A percentile compares a stretch with the other conserved stretches of the same genome.
phyloP scores from a whole-genome alignment of 1,140 invertebrate species.

The Metaphire vulgaris region DNA sequence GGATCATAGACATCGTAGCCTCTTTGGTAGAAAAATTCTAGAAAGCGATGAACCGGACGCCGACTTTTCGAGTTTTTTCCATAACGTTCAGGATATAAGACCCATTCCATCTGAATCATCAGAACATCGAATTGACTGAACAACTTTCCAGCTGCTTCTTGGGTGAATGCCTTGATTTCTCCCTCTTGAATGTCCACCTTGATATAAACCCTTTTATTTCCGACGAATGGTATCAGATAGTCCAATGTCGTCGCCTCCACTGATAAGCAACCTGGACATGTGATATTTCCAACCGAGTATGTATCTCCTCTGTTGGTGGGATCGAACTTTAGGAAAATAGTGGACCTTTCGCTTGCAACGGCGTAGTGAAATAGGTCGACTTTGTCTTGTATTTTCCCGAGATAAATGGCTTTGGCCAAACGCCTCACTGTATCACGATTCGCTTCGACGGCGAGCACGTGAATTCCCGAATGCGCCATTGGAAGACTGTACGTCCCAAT shows the following conservation, averaged over 20 bases:
- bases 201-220: background rate
- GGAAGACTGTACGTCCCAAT: background rate
- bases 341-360: background rate
- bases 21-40: background rate
- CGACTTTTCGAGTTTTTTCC: background rate
- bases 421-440: background rate
- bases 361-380: background rate
- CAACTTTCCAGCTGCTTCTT: background rate
- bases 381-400: background rate
- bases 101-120: background rate
- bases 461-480: background rate
- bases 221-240: background rate
- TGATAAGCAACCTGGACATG: background rate
- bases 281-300: background rate
- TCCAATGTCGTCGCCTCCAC: background rate
- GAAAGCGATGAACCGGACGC: background rate
- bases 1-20: background rate
- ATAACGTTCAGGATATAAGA: background rate
- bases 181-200: background rate
- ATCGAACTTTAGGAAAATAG: background rate
- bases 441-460: background rate
- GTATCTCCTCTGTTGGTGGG: background rate
- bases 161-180: background rate
- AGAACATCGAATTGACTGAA: background rate
- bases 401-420: background rate